Conservation (phyloP, 2,113 vertebrate species). For the Australoheros scitulus region DNA sequence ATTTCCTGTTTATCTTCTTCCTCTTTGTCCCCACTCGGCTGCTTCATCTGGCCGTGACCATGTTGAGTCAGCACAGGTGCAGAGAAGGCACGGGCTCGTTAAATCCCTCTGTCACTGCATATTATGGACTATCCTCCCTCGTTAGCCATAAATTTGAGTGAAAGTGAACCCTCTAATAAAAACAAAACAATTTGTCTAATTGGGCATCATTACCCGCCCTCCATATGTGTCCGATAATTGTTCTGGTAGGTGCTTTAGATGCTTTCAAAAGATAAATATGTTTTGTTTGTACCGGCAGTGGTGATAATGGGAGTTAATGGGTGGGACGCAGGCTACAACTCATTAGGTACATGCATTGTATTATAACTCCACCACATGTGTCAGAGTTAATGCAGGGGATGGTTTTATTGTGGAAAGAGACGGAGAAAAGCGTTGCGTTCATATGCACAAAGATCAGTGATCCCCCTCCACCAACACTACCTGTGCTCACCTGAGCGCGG, state of each 20-base stretch:
- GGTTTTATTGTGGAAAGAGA: not conserved
- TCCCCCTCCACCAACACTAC: too few species aligned
- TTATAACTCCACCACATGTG: constrained; percentile 14
- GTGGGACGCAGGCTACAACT: constrained; percentile 19
- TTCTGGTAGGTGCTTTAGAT: not conserved
- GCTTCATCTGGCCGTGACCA: not conserved
- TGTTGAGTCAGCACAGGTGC: constrained; percentile 2
- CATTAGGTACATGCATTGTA: constrained; percentile 30
- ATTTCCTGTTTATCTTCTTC: not conserved
- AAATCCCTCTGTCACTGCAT: not conserved
- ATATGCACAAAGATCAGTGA: accelerated
- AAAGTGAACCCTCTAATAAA: not conserved
- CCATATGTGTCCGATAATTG: constrained; percentile 1
- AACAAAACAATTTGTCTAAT: constrained; percentile 15
- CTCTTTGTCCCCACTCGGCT: not conserved
- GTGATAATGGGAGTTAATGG: constrained; percentile 51
- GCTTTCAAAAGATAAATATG: constrained; percentile 19
- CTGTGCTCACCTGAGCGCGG: too few species aligned
- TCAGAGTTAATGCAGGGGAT: not conserved
- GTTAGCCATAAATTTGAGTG: not conserved
- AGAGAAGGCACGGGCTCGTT: not conserved
- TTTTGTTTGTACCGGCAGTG: not conserved
- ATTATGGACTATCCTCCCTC: not conserved
- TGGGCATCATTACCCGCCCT: not conserved
- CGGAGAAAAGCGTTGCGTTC: not conserved